These are phyloP conservation scores for Malurus alboscapulatus DNA, from an alignment of 2,113 vertebrate species.

Conservation along the genomic window DNA sequence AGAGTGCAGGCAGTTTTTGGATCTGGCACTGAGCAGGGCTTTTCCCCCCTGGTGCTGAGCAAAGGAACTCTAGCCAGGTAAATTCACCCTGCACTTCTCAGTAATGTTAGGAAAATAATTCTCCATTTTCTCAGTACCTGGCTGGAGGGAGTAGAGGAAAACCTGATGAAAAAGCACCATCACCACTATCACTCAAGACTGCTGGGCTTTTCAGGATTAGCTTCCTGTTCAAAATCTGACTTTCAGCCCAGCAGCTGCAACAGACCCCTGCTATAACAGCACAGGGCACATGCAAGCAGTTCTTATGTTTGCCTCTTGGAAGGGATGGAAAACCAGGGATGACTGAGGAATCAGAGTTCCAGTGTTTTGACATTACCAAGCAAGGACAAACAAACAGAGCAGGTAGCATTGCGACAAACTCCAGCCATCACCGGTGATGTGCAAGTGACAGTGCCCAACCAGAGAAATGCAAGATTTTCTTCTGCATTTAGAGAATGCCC, in stretches of 20 bases:
- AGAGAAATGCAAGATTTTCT: not conserved
- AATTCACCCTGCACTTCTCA: fast-evolving
- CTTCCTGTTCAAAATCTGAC: not conserved
- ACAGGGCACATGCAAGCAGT: not conserved
- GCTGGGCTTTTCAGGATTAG: not conserved
- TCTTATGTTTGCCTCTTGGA: not conserved
- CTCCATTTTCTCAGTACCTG: not conserved
- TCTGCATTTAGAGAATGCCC: not conserved
- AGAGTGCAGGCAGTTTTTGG: not conserved
- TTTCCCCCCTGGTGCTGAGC: not conserved
- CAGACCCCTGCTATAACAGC: not conserved
- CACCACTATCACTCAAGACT: not conserved
- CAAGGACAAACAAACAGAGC: not conserved
- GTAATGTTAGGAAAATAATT: not conserved
- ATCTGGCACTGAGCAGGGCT: not conserved
- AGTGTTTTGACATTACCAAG: not conserved
- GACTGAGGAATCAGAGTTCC: not conserved
- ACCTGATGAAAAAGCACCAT: not conserved
- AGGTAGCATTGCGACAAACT: not conserved
- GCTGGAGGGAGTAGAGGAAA: not conserved
- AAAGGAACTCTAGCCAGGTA: not conserved
- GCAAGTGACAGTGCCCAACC: not conserved
- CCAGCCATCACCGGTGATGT: not conserved
- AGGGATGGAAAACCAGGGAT: not conserved
- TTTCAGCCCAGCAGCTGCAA: not conserved